phyloP scores from a whole-genome alignment of 2,113 vertebrate species.

The Nyctibius bracteatus region DNA sequence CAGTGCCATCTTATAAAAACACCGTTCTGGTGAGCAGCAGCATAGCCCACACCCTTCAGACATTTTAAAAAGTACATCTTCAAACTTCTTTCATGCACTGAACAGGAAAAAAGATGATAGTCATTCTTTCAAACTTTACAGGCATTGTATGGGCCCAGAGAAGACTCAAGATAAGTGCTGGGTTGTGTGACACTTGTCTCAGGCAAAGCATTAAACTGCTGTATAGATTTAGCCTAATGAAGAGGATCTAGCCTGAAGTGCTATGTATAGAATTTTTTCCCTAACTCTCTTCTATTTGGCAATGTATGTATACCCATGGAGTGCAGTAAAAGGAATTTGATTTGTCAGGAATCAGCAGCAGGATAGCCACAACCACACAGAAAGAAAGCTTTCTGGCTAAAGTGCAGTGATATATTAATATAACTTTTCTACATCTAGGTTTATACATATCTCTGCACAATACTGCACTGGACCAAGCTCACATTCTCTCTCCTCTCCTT shows the following conservation, averaged over 20 bases:
- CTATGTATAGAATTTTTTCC: background rate
- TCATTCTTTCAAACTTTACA: background rate
- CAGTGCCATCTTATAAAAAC: background rate
- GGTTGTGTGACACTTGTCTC: background rate
- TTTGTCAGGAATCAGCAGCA: background rate
- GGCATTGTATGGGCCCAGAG: background rate
- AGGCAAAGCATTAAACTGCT: background rate
- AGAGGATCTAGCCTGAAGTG: background rate
- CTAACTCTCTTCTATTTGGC: background rate
- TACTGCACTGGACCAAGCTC: background rate
- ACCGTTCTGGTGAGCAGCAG: background rate
- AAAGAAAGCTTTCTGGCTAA: background rate
- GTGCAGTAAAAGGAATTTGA: background rate
- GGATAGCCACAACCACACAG: background rate
- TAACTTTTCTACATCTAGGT: background rate
- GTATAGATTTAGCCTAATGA: background rate
- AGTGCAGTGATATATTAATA: background rate
- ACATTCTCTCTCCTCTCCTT: background rate
- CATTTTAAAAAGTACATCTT: background rate
- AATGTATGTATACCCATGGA: background rate
- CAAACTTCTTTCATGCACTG: background rate
- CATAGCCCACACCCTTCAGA: background rate
- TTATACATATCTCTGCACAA: background rate
- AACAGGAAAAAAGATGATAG: background rate
- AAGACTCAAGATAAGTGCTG: background rate